Evolutionary conservation across 1,140 invertebrate genomes (phyloP).

Genomic region (Zaprionus camerounensis): DNA sequence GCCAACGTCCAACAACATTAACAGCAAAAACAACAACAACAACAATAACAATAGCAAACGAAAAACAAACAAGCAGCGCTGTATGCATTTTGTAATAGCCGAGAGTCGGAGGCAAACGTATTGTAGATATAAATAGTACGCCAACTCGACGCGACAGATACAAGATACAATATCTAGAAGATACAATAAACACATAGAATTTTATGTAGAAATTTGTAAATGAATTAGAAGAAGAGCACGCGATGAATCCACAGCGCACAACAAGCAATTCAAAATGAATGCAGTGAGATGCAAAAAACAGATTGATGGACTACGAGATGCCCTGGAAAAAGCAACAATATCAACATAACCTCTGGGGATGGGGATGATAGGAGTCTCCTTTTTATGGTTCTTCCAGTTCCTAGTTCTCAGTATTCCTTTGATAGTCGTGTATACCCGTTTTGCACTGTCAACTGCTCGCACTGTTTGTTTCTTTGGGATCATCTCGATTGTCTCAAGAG

Average conservation of each 20-base stretch:
- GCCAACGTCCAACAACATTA: slow-evolving; percentile 36
- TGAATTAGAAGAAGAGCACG: slow-evolving; percentile 2
- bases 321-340: neutral
- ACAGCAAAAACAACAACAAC: slow-evolving; percentile 14
- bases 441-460: neutral
- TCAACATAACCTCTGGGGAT: too few species aligned
- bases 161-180: slow-evolving; percentile 33
- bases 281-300: neutral
- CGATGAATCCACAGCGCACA: neutral
- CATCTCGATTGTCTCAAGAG: neutral
- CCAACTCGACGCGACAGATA: slow-evolving; percentile 37
- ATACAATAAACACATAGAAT: slow-evolving; percentile 42
- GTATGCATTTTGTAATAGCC: slow-evolving; percentile 61
- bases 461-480: neutral
- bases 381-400: neutral
- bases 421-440: neutral
- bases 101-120: slow-evolving; percentile 53
- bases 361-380: too few species aligned
- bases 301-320: neutral
- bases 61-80: slow-evolving; percentile 14
- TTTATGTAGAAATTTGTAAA: slow-evolving; percentile 16
- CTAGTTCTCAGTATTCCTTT: neutral
- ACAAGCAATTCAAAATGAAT: neutral
- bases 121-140: slow-evolving; percentile 52
- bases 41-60: slow-evolving; percentile 17